A percentile compares a stretch with the other conserved stretches of the same genome.
These are phyloP conservation scores for Aphaenogaster rudis DNA, from an alignment of 1,140 invertebrate genomes.

Conservation along the genomic window DNA sequence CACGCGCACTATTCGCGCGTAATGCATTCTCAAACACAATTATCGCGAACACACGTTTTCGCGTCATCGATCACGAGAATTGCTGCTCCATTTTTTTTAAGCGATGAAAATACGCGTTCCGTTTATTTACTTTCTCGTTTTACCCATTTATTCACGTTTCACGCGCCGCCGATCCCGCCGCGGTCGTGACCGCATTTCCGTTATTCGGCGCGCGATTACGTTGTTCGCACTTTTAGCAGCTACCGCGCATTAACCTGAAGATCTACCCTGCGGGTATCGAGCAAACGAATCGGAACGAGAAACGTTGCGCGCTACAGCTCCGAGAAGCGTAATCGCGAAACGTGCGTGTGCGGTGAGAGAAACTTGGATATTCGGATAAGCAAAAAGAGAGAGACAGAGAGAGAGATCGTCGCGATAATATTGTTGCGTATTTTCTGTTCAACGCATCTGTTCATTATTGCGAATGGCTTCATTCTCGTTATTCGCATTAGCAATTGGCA, in stretches of 20 bases:
- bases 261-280: constrained; percentile 20
- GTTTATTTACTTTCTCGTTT: constrained; percentile 52
- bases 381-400: constrained; percentile 37
- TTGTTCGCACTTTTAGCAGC: constrained; percentile 19
- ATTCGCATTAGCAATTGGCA: too few species aligned
- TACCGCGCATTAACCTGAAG: background rate
- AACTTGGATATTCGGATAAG: constrained; percentile 46
- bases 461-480: background rate
- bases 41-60: background rate
- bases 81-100: constrained; percentile 4
- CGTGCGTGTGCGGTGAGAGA: constrained; percentile 47
- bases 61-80: background rate
- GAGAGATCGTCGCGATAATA: background rate
- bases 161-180: constrained; percentile 31
- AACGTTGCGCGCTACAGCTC: background rate
- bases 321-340: constrained; percentile 14
- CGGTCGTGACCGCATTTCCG: constrained; percentile 47
- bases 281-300: constrained; percentile 56
- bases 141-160: constrained; percentile 29
- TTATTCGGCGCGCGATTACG: constrained; percentile 53
- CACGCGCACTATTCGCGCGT: background rate
- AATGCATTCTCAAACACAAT: background rate
- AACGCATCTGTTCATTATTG: background rate
- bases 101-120: background rate
- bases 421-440: background rate